These are phyloP conservation scores for Pheosia gnoma DNA, from an alignment of 2,888 invertebrate genomes.

Conservation along the genomic window DNA sequence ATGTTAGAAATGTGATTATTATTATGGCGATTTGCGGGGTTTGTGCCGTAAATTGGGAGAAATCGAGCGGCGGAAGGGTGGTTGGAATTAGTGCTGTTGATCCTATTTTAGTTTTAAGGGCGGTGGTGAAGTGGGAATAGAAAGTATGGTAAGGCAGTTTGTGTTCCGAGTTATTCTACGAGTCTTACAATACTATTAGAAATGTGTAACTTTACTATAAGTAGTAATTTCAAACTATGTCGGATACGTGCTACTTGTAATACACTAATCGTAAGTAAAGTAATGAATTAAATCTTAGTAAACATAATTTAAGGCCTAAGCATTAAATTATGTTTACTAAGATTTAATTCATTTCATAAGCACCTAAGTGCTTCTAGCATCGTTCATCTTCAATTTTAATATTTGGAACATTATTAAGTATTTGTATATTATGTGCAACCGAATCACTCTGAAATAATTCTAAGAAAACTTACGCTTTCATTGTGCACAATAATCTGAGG, in stretches of 20 bases:
- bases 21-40: conserved; percentile 60
- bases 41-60: conserved; percentile 61
- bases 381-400: too few relatives aligned
- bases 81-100: conserved; percentile 4
- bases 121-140: conserved; percentile 14
- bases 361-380: too few relatives aligned
- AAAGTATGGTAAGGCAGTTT: neutral
- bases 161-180: neutral
- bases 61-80: conserved; percentile 57
- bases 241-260: too few relatives aligned
- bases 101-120: conserved; percentile 19
- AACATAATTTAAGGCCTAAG: too few relatives aligned
- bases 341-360: too few relatives aligned
- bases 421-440: too few relatives aligned
- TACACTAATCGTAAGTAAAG: too few relatives aligned
- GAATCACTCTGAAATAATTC: conserved; percentile 9
- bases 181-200: neutral
- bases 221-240: too few relatives aligned
- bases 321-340: too few relatives aligned
- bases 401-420: too few relatives aligned
- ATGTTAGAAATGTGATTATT: conserved; percentile 69
- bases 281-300: too few relatives aligned
- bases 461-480: conserved; percentile 17
- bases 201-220: too few relatives aligned
- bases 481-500: conserved; percentile 28